Conservation (phyloP, 1,140 invertebrate species). For the Drosophila tsacasi region DNA sequence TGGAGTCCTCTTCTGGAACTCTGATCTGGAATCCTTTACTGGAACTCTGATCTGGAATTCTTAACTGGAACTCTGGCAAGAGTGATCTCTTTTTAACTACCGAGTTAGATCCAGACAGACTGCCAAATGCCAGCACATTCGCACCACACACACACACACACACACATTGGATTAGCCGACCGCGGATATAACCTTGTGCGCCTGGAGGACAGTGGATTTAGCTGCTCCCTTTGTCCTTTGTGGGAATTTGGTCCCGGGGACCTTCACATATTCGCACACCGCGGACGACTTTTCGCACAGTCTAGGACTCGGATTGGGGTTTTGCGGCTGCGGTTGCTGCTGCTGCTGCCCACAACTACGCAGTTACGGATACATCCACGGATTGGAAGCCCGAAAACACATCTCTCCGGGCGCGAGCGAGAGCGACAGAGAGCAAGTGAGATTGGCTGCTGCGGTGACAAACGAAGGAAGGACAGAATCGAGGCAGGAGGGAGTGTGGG, state of each 20-base stretch:
- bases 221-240: conserved; percentile 15
- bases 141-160: neutral
- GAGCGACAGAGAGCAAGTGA: conserved; percentile 29
- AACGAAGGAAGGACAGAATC: conserved; percentile 8
- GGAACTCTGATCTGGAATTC: neutral
- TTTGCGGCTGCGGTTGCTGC: conserved; percentile 9
- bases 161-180: neutral
- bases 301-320: conserved; percentile 30
- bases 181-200: conserved; percentile 12
- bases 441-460: conserved; percentile 44
- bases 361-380: conserved; percentile 79
- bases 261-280: conserved; percentile 24
- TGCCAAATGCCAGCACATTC: neutral
- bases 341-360: conserved; percentile 33
- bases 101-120: neutral
- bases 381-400: conserved; percentile 54
- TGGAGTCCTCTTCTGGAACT: neutral
- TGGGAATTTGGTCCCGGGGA: conserved; percentile 10
- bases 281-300: conserved; percentile 30
- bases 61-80: neutral
- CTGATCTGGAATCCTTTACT: neutral
- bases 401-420: conserved; percentile 46
- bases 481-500: neutral
- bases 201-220: conserved; percentile 2
- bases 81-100: neutral